Conservation (phyloP, 30 jellyfish, hydroid and myxozoan species). For the Nemopilema nomurai region DNA sequence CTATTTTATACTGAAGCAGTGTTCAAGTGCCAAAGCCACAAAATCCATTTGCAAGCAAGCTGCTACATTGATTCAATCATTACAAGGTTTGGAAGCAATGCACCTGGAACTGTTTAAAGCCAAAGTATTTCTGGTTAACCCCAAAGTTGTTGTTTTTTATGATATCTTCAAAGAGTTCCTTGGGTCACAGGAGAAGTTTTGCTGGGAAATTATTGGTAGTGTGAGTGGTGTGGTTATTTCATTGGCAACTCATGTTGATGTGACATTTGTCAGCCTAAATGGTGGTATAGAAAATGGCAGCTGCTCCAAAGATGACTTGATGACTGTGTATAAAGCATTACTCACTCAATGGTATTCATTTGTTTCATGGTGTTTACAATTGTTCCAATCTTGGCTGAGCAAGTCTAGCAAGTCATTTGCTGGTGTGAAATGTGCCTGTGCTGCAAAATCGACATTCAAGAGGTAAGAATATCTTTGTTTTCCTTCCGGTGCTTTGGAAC, state of each 20-base stretch:
- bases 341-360: constrained; percentile 48
- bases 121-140: constrained; percentile 35
- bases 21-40: constrained; percentile 4
- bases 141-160: constrained; percentile 27
- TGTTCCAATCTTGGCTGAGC: constrained; percentile 27
- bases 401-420: constrained; percentile 3
- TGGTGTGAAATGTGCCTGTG: constrained; percentile 31
- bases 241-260: constrained; percentile 6
- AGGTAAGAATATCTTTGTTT: constrained; percentile 7
- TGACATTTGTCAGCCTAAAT: not conserved
- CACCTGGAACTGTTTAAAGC: constrained; percentile 13
- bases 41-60: constrained; percentile 53
- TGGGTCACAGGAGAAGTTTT: constrained; percentile 14
- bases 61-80: constrained; percentile 3
- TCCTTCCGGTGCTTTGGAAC: too few relatives aligned
- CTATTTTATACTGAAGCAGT: not conserved
- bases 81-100: constrained; percentile 17
- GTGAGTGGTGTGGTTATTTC: constrained; percentile 4
- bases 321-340: not conserved
- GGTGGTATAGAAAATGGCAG: not conserved
- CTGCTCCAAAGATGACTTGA: constrained; percentile 4
- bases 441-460: constrained; percentile 7
- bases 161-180: constrained; percentile 34
- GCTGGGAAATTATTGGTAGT: constrained; percentile 33
- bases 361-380: constrained; percentile 47